A percentile compares a stretch with the other conserved stretches of the same genome.
Evolutionary conservation across 2,888 invertebrate genomes (phyloP).

Genomic region (Adelphocoris suturalis): DNA sequence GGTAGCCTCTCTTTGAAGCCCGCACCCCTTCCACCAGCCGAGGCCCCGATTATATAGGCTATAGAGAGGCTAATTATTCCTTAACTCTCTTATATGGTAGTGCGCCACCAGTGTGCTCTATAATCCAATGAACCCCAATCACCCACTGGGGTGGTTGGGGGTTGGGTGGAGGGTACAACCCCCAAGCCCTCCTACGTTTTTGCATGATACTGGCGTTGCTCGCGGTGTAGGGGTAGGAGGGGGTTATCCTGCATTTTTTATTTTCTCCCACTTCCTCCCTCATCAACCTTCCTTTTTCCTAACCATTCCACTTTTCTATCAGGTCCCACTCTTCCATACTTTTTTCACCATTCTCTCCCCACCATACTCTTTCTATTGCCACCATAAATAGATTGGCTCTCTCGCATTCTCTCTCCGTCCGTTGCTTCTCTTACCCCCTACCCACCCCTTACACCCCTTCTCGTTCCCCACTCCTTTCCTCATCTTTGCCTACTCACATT

Average conservation of each 20-base stretch:
- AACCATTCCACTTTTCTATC: constrained; percentile 36
- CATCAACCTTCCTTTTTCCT: constrained; percentile 18
- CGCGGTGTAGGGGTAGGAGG: neutral
- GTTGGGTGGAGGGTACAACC: neutral
- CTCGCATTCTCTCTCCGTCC: constrained; percentile 52
- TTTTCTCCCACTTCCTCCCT: constrained; percentile 2
- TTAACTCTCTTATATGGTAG: constrained; percentile 68
- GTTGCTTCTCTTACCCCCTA: constrained; percentile 23
- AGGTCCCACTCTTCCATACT: constrained; percentile 41
- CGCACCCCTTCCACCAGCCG: no score
- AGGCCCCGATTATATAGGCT: constrained; percentile 64
- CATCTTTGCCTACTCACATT: neutral
- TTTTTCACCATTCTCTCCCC: constrained; percentile 21
- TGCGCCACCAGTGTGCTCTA: constrained; percentile 66
- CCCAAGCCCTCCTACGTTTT: neutral
- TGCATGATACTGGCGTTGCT: neutral
- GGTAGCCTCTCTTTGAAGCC: constrained; percentile 35
- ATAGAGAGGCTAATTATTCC: constrained; percentile 63
- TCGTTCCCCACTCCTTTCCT: neutral
- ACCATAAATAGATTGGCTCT: constrained; percentile 68
- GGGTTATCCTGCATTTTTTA: constrained; percentile 60
- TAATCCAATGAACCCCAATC: constrained; percentile 71
- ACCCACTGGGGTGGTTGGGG: constrained; percentile 10
- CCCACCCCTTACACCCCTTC: neutral
- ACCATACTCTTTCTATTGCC: constrained; percentile 8